These are phyloP conservation scores for Periphyllus acericola DNA, from an alignment of 2,888 invertebrate genomes.

Conservation along the genomic window DNA sequence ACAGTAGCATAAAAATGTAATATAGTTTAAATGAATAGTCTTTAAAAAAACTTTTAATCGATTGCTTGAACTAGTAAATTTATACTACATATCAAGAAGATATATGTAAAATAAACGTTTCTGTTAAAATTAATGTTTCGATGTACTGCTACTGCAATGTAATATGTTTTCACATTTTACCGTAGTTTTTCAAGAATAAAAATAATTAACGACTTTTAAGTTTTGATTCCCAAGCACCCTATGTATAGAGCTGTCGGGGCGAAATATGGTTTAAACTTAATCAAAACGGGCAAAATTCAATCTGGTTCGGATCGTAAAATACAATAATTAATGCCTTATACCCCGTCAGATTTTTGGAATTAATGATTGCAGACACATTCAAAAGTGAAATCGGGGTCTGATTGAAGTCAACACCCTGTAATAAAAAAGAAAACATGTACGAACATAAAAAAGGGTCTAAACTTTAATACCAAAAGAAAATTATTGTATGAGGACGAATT, in stretches of 20 bases:
- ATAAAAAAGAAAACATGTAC: constrained; percentile 48
- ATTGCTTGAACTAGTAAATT: too few relatives aligned
- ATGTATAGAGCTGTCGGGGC: neutral
- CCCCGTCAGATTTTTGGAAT: constrained; percentile 39
- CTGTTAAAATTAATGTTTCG: neutral
- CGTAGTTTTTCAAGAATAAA: neutral
- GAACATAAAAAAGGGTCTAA: constrained; percentile 35
- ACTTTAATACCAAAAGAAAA: constrained; percentile 41
- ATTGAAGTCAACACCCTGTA: constrained; percentile 61
- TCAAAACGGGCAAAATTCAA: constrained; percentile 41
- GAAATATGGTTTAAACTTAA: constrained; percentile 23
- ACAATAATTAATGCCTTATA: constrained; percentile 48
- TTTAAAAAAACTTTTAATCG: too few relatives aligned
- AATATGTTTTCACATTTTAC: neutral
- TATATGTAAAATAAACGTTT: too few relatives aligned
- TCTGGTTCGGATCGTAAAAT: constrained; percentile 41
- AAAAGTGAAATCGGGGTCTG: constrained; percentile 52
- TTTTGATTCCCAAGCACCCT: neutral
- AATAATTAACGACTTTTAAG: neutral
- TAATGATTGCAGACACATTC: constrained; percentile 28
- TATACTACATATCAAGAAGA: too few relatives aligned
- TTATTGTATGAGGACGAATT: constrained; percentile 52
- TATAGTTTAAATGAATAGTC: too few relatives aligned
- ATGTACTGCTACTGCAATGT: too few relatives aligned
- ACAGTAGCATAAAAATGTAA: too few relatives aligned